phyloP scores from a whole-genome alignment of 2,797 vertebrate genomes.

The Enteromius anoplus region DNA sequence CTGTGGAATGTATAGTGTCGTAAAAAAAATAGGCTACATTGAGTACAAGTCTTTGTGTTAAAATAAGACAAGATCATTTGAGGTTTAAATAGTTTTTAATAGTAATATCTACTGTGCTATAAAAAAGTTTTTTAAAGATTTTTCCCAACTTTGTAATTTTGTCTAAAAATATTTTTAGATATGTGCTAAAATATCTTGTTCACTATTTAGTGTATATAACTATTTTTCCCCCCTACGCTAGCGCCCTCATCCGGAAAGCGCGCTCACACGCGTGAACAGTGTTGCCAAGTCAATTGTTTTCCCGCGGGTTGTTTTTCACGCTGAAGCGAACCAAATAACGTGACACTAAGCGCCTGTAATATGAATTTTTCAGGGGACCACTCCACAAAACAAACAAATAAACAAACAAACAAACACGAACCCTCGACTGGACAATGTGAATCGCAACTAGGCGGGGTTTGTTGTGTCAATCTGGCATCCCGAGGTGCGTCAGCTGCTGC shows the following conservation, averaged over 20 bases:
- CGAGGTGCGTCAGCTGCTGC: not conserved
- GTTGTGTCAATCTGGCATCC: not conserved
- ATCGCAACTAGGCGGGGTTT: not conserved
- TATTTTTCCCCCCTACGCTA: not conserved
- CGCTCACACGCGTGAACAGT: not conserved
- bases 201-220: not conserved
- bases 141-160: not conserved
- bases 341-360: not conserved
- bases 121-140: not conserved
- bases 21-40: not conserved
- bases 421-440: not conserved
- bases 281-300: not conserved
- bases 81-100: not conserved
- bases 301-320: not conserved
- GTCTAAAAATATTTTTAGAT: not conserved
- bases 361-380: not conserved
- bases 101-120: not conserved
- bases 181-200: not conserved
- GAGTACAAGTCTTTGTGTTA: not conserved
- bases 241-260: not conserved
- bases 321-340: too few species aligned
- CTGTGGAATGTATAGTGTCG: not conserved
- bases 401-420: too few species aligned
- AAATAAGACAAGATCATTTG: not conserved
- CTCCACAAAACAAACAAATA: not conserved